Conservation (phyloP, 2,113 vertebrate genomes). For the Tetrax tetrax region DNA sequence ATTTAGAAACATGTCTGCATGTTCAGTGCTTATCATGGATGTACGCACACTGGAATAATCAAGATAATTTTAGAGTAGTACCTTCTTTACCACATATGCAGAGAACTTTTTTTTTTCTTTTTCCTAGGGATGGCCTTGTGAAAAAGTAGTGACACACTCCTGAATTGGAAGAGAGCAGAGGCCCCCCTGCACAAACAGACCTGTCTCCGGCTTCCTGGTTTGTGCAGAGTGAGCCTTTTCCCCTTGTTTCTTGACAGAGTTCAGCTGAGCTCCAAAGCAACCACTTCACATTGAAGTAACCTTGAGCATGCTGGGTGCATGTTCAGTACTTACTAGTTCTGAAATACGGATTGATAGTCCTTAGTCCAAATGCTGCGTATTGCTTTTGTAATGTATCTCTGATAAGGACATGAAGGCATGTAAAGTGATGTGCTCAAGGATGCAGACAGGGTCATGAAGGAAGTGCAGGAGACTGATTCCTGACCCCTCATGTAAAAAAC, state of each 20-base stretch:
- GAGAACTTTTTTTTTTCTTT: not conserved
- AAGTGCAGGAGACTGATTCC: slow-evolving; percentile 40
- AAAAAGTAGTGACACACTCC: not conserved
- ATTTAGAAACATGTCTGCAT: not conserved
- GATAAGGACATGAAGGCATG: slow-evolving; percentile 2
- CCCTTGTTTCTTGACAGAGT: not conserved
- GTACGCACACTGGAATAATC: not conserved
- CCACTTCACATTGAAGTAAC: not conserved
- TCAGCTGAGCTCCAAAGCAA: not conserved
- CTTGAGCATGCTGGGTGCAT: not conserved
- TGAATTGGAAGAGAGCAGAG: not conserved
- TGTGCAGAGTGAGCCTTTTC: not conserved
- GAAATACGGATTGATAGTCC: not conserved
- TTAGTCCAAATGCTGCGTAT: not conserved
- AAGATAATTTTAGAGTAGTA: not conserved
- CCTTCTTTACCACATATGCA: not conserved
- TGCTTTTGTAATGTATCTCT: not conserved
- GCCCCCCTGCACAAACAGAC: not conserved
- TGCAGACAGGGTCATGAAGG: slow-evolving; percentile 21
- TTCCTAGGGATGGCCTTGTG: not conserved
- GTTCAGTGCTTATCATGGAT: not conserved
- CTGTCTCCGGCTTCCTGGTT: not conserved
- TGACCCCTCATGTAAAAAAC: slow-evolving; percentile 20
- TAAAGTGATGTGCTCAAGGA: slow-evolving; percentile 9
- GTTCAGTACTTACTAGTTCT: not conserved